A percentile compares a stretch with the other conserved stretches of the same genome.
Evolutionary conservation across 2,797 vertebrate species (phyloP).

Genomic region (Discoglossus pictus): DNA sequence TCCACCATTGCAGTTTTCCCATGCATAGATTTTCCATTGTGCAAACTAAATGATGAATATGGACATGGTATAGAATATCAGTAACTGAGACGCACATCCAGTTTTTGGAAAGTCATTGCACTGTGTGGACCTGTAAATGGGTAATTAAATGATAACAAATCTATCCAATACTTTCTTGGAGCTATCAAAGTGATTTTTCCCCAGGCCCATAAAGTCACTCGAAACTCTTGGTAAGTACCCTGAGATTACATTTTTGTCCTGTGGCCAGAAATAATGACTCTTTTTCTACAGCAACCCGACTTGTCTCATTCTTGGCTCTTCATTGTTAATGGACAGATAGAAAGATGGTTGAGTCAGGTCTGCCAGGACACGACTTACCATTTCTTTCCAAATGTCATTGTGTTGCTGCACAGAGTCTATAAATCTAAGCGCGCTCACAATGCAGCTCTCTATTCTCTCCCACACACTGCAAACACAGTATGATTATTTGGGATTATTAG

Average conservation of each 20-base stretch:
- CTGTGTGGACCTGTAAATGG: constrained; percentile 1
- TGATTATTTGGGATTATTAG: constrained; percentile 39
- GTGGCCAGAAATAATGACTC: constrained; percentile 43
- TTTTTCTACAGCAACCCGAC: constrained; percentile 24
- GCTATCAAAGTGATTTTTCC: constrained; percentile 30
- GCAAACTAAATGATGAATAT: not conserved
- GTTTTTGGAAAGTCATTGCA: not conserved
- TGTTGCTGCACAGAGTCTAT: constrained; percentile 43
- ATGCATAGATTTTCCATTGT: too few species aligned
- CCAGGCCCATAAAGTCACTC: constrained; percentile 26
- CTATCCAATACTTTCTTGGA: constrained; percentile 8
- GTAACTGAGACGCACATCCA: not conserved
- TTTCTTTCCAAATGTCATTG: constrained; percentile 48
- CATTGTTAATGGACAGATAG: constrained; percentile 41
- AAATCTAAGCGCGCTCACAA: constrained; percentile 33
- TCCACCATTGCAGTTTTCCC: too few species aligned
- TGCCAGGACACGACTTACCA: constrained; percentile 41
- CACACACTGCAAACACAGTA: constrained; percentile 16
- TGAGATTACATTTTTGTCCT: constrained; percentile 32
- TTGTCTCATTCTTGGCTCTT: constrained; percentile 46
- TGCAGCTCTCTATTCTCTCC: constrained; percentile 15
- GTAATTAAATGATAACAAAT: constrained; percentile 18
- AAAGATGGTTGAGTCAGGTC: constrained; percentile 38
- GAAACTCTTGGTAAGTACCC: constrained; percentile 4
- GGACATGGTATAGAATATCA: not conserved